phyloP scores from a whole-genome alignment of 2,113 vertebrate species.

The Cyrtonyx montezumae region DNA sequence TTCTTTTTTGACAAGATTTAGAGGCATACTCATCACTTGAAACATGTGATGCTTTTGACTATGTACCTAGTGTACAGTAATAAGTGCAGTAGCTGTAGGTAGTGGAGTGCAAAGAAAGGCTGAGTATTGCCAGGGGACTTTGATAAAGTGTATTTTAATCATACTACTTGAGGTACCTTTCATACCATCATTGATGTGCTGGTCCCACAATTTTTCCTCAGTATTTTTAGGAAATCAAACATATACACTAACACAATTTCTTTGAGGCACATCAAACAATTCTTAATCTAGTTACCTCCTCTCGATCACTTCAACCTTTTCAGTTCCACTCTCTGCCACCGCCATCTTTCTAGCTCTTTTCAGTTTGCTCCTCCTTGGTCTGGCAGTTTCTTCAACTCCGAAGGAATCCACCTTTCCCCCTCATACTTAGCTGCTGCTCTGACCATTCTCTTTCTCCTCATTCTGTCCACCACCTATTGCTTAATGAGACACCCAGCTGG shows the following conservation, averaged over 20 bases:
- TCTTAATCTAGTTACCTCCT: conserved; percentile 26
- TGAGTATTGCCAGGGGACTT: background rate
- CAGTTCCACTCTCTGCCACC: conserved; percentile 16
- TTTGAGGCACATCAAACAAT: background rate
- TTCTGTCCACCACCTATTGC: conserved; percentile 37
- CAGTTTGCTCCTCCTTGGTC: conserved; percentile 54
- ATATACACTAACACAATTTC: background rate
- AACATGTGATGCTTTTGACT: background rate
- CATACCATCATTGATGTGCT: background rate
- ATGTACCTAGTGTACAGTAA: background rate
- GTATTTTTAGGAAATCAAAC: background rate
- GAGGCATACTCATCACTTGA: background rate
- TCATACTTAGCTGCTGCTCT: conserved; percentile 71
- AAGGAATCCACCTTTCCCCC: conserved; percentile 65
- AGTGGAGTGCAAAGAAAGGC: background rate
- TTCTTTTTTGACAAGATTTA: background rate
- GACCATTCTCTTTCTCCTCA: conserved; percentile 60
- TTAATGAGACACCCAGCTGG: conserved; percentile 62
- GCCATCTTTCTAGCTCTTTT: conserved; percentile 65
- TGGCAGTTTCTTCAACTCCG: conserved; percentile 63
- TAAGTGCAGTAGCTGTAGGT: background rate
- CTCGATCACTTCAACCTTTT: conserved; percentile 27
- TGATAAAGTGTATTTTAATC: background rate
- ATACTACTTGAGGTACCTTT: background rate
- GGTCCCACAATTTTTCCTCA: background rate